A percentile compares a stretch with the other conserved stretches of the same genome.
These are phyloP conservation scores for Eurypyga helias DNA, from an alignment of 2,113 vertebrate species.

Conservation along the genomic window DNA sequence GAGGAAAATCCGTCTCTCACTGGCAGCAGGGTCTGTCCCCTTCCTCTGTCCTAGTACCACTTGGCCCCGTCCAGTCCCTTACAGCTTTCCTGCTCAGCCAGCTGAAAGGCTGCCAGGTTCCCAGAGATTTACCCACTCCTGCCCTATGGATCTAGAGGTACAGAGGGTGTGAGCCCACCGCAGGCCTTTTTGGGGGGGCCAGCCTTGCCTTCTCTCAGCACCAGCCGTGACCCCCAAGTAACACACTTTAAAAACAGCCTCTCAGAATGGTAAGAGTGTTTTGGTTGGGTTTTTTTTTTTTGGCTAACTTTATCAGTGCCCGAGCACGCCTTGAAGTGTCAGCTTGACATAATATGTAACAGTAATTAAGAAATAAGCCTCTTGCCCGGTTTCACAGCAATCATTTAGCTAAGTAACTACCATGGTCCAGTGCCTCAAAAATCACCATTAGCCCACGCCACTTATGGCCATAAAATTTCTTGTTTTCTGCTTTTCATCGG, in stretches of 20 bases:
- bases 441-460: conserved; percentile 97
- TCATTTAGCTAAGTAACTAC: conserved; percentile 91
- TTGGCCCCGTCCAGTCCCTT: background rate
- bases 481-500: conserved; percentile 97
- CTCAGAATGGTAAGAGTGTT: background rate
- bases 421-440: conserved; percentile 97
- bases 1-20: background rate
- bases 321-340: conserved; percentile 71
- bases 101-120: background rate
- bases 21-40: background rate
- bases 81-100: background rate
- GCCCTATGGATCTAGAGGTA: background rate
- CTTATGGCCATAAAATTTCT: conserved; percentile 98
- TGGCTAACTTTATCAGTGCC: conserved; percentile 85
- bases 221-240: background rate
- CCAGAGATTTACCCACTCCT: background rate
- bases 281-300: background rate
- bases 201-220: background rate
- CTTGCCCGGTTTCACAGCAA: conserved; percentile 84
- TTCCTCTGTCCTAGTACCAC: background rate
- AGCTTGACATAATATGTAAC: conserved; percentile 88
- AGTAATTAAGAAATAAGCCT: conserved; percentile 96
- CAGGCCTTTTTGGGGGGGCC: background rate
- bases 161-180: accelerated
- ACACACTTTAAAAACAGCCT: background rate